phyloP scores from a whole-genome alignment of 2,888 invertebrate species.

The Operophtera brumata region DNA sequence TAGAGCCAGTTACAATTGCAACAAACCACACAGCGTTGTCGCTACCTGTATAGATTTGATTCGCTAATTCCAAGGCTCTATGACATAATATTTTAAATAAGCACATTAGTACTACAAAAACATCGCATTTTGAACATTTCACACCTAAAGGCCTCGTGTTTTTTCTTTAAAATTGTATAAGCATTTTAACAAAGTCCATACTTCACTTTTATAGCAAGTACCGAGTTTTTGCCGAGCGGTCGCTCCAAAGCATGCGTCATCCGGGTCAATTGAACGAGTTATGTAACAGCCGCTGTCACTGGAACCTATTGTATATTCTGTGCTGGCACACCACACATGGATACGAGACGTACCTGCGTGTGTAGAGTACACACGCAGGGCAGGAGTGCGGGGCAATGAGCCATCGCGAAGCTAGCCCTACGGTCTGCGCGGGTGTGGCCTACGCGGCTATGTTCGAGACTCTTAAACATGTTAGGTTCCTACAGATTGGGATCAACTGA shows the following conservation, averaged over 20 bases:
- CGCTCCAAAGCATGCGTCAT: slow-evolving; percentile 49
- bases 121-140: too few species aligned
- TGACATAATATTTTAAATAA: too few species aligned
- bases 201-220: slow-evolving; percentile 9
- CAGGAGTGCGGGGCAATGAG: too few species aligned
- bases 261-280: slow-evolving; percentile 60
- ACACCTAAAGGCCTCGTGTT: too few species aligned
- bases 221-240: slow-evolving; percentile 16
- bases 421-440: slow-evolving; percentile 15
- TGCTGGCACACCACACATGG: neutral
- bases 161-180: neutral
- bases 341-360: slow-evolving; percentile 13
- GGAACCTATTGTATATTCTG: too few species aligned
- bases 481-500: neutral
- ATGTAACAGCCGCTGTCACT: slow-evolving; percentile 51
- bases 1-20: neutral
- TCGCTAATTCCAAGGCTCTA: too few species aligned
- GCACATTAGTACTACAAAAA: too few species aligned
- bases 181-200: slow-evolving; percentile 3
- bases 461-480: slow-evolving; percentile 20
- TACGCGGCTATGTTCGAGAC: slow-evolving; percentile 25
- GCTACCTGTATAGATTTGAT: neutral
- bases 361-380: slow-evolving; percentile 25
- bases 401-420: slow-evolving; percentile 15
- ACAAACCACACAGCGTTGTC: neutral